Evolutionary conservation across 2,888 invertebrate species (phyloP).

Genomic region (Oscheius sp.): DNA sequence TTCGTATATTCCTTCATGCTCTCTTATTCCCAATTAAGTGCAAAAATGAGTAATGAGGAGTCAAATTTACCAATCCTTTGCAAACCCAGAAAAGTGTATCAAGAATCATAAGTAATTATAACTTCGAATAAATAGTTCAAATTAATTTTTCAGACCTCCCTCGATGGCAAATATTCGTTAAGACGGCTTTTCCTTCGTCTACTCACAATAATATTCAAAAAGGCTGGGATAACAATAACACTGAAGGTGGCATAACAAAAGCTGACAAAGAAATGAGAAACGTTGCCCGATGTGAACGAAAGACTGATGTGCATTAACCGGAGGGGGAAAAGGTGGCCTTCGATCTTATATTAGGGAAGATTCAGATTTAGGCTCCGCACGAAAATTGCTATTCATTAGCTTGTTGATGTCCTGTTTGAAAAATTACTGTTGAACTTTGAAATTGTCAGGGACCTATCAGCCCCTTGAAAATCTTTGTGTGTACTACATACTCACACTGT

Average conservation of each 20-base stretch:
- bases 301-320: background rate
- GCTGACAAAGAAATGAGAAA: too few relatives aligned
- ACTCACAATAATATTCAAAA: too few relatives aligned
- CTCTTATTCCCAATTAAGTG: background rate
- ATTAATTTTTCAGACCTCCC: too few relatives aligned
- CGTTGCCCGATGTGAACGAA: background rate
- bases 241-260: background rate
- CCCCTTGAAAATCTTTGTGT: background rate
- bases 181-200: too few relatives aligned
- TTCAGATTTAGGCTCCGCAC: conserved; percentile 2
- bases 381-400: conserved; percentile 14
- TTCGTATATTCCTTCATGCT: too few relatives aligned
- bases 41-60: conserved; percentile 7
- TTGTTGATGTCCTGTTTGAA: background rate
- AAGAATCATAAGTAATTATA: too few relatives aligned
- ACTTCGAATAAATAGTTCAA: too few relatives aligned
- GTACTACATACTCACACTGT: background rate
- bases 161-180: too few relatives aligned
- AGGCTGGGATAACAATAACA: too few relatives aligned
- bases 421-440: background rate
- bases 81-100: too few relatives aligned
- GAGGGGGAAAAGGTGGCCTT: background rate
- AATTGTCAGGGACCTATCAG: background rate
- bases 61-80: conserved; percentile 25
- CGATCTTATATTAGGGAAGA: background rate